Evolutionary conservation across 2,888 invertebrate species (phyloP), one percentile per base, ranked within the genome.

Genomic region (Netelia virgata): DNA sequence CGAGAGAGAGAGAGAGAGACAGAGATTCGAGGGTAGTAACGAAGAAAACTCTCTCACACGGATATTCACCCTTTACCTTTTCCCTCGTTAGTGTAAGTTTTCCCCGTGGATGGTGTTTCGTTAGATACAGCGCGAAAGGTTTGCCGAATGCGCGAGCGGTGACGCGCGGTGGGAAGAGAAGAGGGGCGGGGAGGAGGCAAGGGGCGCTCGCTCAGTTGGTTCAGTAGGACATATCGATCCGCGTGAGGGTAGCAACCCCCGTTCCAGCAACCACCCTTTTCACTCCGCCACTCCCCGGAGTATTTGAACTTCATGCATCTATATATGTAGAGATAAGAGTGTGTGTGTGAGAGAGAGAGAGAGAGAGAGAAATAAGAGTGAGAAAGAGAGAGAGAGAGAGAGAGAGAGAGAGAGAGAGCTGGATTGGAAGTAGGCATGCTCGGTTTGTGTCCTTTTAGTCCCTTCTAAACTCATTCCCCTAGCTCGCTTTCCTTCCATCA

Each of bases 171-270:
- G 43, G 66, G 55, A 59, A 55, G 79, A 50, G 23, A 3, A 23
- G 23, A 3, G 3, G 23, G 1, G 23, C 23, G 23, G 3, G 23
- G 23, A 23, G 23, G n/a, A n/a, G n/a, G n/a, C n/a, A n/a, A 23
- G 23, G 23, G 23, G 23, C 23, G 23, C 23, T 23, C 23, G 84
- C 85, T 87, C 87, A 84, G 89, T 88, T 87, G 87, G 88, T 89
- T 89, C 89, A 90, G 86, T 88, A 86, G 89, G 89, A 87, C 88
- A 89, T 88, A 90, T 89, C 89, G 89, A 89, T 89, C 88, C 83
- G 59, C 83, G 59, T 20, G 18, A 68, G 76, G 68, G 74, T 69
- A 61, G 69, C 28, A 66, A 43, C 78, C 72, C 47, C 47, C 57
- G 18, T 57, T 70, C 63, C 47, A 75, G 53, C 63, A 75, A 63